These are phyloP conservation scores for Trissolcus brochymenae DNA, from an alignment of 2,888 invertebrate species.

Conservation along the genomic window DNA sequence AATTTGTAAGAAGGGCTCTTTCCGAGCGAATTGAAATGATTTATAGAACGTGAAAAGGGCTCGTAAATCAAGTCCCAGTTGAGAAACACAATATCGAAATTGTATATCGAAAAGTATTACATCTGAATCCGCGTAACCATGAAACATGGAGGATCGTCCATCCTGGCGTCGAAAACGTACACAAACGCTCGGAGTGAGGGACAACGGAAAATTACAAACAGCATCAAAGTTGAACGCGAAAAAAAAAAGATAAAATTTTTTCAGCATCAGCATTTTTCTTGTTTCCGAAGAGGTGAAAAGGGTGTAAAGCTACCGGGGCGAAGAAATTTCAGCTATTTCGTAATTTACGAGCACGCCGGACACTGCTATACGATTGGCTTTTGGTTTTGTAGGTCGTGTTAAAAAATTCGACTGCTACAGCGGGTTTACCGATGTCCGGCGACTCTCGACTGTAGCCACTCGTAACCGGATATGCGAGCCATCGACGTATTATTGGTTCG, in stretches of 20 bases:
- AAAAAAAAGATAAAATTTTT: constrained; percentile 41
- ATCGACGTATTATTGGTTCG: constrained; percentile 50
- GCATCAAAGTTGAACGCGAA: constrained; percentile 29
- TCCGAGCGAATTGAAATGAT: constrained; percentile 8
- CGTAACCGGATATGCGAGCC: constrained; percentile 44
- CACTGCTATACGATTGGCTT: constrained; percentile 48
- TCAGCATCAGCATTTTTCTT: constrained; percentile 52
- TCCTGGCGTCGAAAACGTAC: constrained; percentile 14
- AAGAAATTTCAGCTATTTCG: constrained; percentile 63
- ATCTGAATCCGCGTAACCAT: constrained; percentile 10
- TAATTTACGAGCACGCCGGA: constrained; percentile 61
- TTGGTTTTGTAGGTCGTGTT: constrained; percentile 55
- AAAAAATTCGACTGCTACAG: constrained; percentile 55
- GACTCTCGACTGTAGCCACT: constrained; percentile 39
- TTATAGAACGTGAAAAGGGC: constrained; percentile 21
- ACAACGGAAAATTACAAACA: constrained; percentile 36
- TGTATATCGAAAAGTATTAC: constrained; percentile 31
- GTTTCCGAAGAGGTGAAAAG: constrained; percentile 52
- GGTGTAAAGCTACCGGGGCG: constrained; percentile 49
- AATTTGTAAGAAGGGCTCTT: too few relatives aligned
- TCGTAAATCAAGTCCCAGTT: constrained; percentile 34
- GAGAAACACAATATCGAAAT: constrained; percentile 30
- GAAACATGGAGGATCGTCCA: constrained; percentile 31
- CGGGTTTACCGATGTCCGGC: constrained; percentile 49
- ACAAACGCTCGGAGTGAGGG: constrained; percentile 11